Base-by-base conservation (phyloP, 2,113 vertebrate genomes). In the Tenebrosternarchus preto region DNA sequence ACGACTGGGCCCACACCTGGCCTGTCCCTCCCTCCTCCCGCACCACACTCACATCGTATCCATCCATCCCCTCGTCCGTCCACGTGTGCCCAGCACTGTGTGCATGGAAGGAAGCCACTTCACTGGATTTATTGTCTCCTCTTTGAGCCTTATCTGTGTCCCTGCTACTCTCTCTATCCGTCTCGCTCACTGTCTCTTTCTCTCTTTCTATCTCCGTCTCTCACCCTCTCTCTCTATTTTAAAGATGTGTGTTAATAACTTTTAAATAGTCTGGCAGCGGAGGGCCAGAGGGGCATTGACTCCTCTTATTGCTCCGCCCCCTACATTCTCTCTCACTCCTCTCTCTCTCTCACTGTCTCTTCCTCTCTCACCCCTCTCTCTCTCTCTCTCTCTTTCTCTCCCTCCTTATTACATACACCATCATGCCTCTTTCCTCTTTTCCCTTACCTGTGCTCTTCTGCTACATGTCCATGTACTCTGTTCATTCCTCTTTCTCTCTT, bases 231-330 rank as follows among this genome's bases (percentile, higher is more conserved):
- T 69, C 67, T 79, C 50, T 82, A 19, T 78, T 82, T 86, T 86
- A 84, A 82, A 86, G 80, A 82, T 78, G 80, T 80, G 83, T 84
- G 82, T 83, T 86, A 86, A 84, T 86, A 84, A 86, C 83, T 84
- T 84, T 84, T 86, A 86, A 86, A 84, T 84, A 84, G 80, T 83
- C 83, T 83, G 83, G 80, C 83, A 84, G 80, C 66, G 76, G 25
- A 76, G 59, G 71, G 80, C 85, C 83, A 57, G 74, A 84, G 80
- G 85, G 85, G 66, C 78, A 82, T 74, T 86, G 67, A 63, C 73
- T 80, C 60, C 55, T 73, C 36, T 85, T 85, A 85, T 85, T 85
- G 79, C 81, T 81, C 75, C 56, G 55, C 59, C 68, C 46, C 70
- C 73, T 61, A 46, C 76, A 31, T 12, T 78, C 75, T 29, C 63